Percentiles rank a stretch among this genome's conserved stretches.
These are phyloP conservation scores for Trichogramma dendrolimi DNA, from an alignment of 2,888 invertebrate genomes.

Conservation along the genomic window DNA sequence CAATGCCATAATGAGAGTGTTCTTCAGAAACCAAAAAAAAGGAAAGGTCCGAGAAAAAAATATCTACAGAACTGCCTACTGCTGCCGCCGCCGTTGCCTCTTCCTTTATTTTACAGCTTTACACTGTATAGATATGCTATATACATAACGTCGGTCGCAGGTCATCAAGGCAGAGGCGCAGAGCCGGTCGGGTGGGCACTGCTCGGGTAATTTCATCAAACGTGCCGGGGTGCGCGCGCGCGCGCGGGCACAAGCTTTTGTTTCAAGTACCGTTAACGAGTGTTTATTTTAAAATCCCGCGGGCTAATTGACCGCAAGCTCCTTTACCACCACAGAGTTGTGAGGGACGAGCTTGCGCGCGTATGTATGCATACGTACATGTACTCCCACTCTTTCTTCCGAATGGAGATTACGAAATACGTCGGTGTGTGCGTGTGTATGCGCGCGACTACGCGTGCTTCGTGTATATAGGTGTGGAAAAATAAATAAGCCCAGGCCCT, in stretches of 20 bases:
- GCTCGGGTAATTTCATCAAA: conserved; percentile 38
- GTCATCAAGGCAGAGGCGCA: not conserved
- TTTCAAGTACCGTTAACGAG: conserved; percentile 45
- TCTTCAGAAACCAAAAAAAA: too few species aligned
- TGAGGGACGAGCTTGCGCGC: conserved; percentile 8
- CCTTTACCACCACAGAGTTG: conserved; percentile 17
- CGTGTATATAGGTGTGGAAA: conserved; percentile 24
- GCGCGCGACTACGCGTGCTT: not conserved
- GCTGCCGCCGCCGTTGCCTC: too few species aligned
- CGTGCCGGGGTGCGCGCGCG: conserved; percentile 17
- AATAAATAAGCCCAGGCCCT: conserved; percentile 37
- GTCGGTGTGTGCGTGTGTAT: not conserved
- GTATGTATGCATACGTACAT: too few species aligned
- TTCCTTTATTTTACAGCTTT: too few species aligned
- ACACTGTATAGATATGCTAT: too few species aligned
- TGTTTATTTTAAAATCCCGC: conserved; percentile 45
- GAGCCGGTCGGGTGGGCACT: not conserved
- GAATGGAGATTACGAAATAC: too few species aligned
- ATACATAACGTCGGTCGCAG: not conserved
- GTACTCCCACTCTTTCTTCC: too few species aligned
- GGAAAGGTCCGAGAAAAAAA: too few species aligned
- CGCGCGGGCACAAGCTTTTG: conserved; percentile 29
- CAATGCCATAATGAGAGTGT: too few species aligned
- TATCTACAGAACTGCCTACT: too few species aligned
- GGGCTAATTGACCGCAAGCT: conserved; percentile 44